Percentiles rank a stretch among this genome's conserved stretches.
phyloP scores from a whole-genome alignment of 2,888 invertebrate genomes.

The Dicyrtomina minuta region DNA sequence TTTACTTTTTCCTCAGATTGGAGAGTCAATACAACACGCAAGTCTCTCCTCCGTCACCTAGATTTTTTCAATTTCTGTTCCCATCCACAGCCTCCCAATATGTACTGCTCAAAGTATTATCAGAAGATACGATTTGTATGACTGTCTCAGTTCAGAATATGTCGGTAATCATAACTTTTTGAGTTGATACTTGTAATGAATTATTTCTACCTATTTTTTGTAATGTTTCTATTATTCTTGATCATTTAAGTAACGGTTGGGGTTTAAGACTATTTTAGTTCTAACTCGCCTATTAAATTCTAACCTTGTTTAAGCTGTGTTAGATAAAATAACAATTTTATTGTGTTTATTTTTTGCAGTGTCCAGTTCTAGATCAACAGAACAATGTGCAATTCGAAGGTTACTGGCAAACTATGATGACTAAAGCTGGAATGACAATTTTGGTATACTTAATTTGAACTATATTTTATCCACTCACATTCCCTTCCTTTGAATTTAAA shows the following conservation, averaged over 20 bases:
- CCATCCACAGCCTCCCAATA: slow-evolving; percentile 58
- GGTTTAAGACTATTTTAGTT: too few relatives aligned
- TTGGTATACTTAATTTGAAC: slow-evolving; percentile 62
- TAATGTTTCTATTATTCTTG: too few relatives aligned
- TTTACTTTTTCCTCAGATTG: slow-evolving; percentile 50
- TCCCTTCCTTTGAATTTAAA: not conserved
- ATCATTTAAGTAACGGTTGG: too few relatives aligned
- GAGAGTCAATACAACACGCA: slow-evolving; percentile 50
- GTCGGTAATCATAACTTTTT: slow-evolving; percentile 37
- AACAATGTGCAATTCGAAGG: slow-evolving; percentile 74
- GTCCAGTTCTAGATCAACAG: slow-evolving; percentile 80
- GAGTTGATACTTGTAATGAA: not conserved
- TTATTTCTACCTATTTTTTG: too few relatives aligned
- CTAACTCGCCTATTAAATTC: too few relatives aligned
- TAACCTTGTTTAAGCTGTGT: too few relatives aligned
- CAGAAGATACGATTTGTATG: slow-evolving; percentile 68
- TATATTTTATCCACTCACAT: not conserved
- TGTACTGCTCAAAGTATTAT: slow-evolving; percentile 67
- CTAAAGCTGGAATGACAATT: slow-evolving; percentile 73
- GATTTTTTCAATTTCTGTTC: slow-evolving; percentile 66
- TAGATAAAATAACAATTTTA: not conserved
- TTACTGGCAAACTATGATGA: slow-evolving; percentile 73
- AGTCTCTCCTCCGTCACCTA: slow-evolving; percentile 63
- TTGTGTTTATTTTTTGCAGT: slow-evolving; percentile 62
- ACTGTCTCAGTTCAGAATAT: slow-evolving; percentile 72